phyloP scores from a whole-genome alignment of 2,888 invertebrate species.

The Hyposoter dolosus region DNA sequence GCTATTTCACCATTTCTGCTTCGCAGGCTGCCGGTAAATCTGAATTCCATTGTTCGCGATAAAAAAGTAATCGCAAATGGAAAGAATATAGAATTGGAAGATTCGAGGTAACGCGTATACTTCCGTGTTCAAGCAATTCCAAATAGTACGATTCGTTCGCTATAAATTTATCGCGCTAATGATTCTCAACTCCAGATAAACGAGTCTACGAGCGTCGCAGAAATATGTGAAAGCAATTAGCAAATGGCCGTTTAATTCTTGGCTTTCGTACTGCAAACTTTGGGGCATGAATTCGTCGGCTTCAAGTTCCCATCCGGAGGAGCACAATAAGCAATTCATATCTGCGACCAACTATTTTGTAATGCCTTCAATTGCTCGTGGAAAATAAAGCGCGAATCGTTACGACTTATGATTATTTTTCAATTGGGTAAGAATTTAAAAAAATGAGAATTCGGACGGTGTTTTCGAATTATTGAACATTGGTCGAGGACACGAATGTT shows the following conservation, averaged over 20 bases:
- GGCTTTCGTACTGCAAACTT: not conserved
- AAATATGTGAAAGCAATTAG: not conserved
- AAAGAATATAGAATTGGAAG: not conserved
- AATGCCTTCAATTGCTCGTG: not conserved
- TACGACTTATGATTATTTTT: not conserved
- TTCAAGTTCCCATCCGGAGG: not conserved
- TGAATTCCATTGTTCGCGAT: not conserved
- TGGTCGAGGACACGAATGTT: not conserved
- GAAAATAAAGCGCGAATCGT: not conserved
- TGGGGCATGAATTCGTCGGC: not conserved
- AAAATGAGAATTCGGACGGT: not conserved
- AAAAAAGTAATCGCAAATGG: not conserved
- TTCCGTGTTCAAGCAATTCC: not conserved
- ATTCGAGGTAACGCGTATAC: not conserved
- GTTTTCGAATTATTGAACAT: not conserved
- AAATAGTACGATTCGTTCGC: not conserved
- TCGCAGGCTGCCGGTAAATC: not conserved
- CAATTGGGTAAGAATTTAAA: not conserved
- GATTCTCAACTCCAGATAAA: constrained; percentile 2
- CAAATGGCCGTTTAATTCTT: not conserved
- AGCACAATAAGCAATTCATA: not conserved
- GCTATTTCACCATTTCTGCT: not conserved
- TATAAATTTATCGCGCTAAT: constrained; percentile 36
- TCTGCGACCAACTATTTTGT: not conserved
- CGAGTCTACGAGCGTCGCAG: not conserved